A percentile compares a stretch with the other conserved stretches of the same genome.
Evolutionary conservation across 2,888 invertebrate genomes (phyloP).

Genomic region (Ormia ochracea): DNA sequence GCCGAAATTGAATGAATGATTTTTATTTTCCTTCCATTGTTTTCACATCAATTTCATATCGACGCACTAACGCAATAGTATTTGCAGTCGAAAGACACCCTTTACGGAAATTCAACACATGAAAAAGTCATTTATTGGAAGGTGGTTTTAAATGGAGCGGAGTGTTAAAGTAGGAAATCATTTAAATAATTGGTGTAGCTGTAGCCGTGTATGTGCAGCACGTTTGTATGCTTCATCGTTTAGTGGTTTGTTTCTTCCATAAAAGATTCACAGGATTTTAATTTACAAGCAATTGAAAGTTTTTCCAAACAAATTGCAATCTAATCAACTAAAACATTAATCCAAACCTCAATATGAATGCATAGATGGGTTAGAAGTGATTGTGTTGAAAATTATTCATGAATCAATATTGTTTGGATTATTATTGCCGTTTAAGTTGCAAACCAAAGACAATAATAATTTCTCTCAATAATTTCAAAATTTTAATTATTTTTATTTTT

Average conservation of each 20-base stretch:
- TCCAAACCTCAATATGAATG: no score
- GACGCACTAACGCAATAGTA: constrained; percentile 44
- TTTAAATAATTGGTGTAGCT: background rate
- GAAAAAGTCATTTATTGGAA: constrained; percentile 28
- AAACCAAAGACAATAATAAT: no score
- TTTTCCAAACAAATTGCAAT: constrained; percentile 18
- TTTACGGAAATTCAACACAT: constrained; percentile 19
- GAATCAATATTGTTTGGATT: no score
- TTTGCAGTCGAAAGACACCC: constrained; percentile 44
- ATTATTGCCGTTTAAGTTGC: no score
- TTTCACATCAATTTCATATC: constrained; percentile 71
- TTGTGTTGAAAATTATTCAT: no score
- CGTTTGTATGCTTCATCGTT: background rate
- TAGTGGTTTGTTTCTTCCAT: constrained; percentile 25
- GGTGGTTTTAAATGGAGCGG: constrained; percentile 29
- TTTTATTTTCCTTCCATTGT: constrained; percentile 64
- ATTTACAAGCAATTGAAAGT: constrained; percentile 40
- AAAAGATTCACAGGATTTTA: constrained; percentile 21
- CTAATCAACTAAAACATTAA: background rate
- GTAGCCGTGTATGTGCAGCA: background rate
- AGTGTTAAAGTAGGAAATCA: background rate
- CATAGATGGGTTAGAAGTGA: no score
- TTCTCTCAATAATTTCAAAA: no score
- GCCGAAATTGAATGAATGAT: constrained; percentile 21
- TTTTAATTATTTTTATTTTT: no score